phyloP scores from a whole-genome alignment of 2,888 invertebrate species.

The Hecatera dysodea region DNA sequence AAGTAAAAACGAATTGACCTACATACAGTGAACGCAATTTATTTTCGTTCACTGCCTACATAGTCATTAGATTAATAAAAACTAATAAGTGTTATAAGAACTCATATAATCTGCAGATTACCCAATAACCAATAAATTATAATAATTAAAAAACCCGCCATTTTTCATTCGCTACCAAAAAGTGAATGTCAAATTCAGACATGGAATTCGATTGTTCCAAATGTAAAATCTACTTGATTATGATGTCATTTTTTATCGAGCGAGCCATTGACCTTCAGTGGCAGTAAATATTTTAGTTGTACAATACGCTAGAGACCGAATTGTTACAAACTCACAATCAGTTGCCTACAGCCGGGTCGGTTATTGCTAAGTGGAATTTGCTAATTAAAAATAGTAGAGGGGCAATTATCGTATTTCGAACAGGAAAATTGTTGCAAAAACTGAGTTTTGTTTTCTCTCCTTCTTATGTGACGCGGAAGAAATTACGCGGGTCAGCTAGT shows the following conservation, averaged over 20 bases:
- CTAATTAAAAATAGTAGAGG: background rate
- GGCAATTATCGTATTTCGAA: too few relatives aligned
- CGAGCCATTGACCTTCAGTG: constrained; percentile 53
- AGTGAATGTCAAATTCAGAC: constrained; percentile 17
- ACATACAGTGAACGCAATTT: too few relatives aligned
- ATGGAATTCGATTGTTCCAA: constrained; percentile 21
- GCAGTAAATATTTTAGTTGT: constrained; percentile 56
- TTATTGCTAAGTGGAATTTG: constrained; percentile 19
- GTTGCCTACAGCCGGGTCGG: background rate
- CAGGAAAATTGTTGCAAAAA: too few relatives aligned
- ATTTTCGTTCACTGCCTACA: too few relatives aligned
- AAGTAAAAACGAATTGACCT: too few relatives aligned
- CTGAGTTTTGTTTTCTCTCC: too few relatives aligned
- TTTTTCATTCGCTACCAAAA: background rate
- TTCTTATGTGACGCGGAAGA: too few relatives aligned
- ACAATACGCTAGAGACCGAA: constrained; percentile 42
- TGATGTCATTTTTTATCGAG: constrained; percentile 63
- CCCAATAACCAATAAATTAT: too few relatives aligned
- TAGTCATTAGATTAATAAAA: too few relatives aligned
- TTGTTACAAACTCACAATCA: constrained; percentile 2
- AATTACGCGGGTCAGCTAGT: too few relatives aligned
- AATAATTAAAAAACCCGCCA: background rate
- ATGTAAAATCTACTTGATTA: constrained; percentile 43
- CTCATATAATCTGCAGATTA: too few relatives aligned
- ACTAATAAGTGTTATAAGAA: too few relatives aligned